phyloP scores from a whole-genome alignment of 2,113 vertebrate genomes.

The Herpetotheres cachinnans region DNA sequence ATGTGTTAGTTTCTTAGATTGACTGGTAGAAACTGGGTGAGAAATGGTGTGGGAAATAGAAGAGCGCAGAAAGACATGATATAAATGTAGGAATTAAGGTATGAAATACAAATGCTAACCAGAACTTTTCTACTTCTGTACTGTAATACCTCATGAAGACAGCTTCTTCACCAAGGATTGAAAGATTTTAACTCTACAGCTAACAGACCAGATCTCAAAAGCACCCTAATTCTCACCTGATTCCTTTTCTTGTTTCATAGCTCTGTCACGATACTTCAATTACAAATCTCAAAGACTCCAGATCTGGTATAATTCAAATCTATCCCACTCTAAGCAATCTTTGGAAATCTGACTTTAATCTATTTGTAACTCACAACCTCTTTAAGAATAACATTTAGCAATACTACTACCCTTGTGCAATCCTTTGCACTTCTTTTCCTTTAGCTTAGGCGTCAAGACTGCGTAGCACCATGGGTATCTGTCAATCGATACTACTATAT shows the following conservation, averaged over 20 bases:
- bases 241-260: neutral
- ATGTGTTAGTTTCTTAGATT: neutral
- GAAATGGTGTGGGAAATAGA: neutral
- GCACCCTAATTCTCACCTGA: neutral
- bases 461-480: neutral
- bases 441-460: neutral
- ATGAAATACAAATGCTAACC: neutral
- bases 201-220: neutral
- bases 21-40: neutral
- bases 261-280: neutral
- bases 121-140: neutral
- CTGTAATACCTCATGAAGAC: neutral
- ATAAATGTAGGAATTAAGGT: neutral
- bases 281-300: neutral
- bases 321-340: neutral
- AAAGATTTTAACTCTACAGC: neutral
- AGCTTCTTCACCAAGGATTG: neutral
- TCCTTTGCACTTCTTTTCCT: neutral
- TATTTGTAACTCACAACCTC: neutral
- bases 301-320: neutral
- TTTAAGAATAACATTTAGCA: neutral
- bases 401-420: neutral
- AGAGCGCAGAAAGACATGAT: neutral
- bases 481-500: neutral
- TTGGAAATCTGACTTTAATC: neutral